Evolutionary conservation across 30 jellyfish, hydroid and myxozoan genomes (phyloP).

Genomic region (Cassiopea xamachana): DNA sequence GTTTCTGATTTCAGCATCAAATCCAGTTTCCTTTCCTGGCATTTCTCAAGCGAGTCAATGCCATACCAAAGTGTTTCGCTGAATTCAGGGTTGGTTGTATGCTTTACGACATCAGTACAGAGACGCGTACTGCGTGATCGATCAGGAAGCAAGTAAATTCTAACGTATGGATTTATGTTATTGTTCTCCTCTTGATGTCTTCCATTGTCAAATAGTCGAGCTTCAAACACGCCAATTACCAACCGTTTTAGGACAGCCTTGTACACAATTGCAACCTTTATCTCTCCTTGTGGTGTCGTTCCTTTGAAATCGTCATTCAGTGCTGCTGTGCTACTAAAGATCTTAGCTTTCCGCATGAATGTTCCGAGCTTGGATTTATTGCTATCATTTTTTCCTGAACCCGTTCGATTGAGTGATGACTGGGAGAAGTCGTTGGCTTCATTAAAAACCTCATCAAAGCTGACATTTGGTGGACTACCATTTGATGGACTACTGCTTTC

Average conservation of each 20-base stretch:
- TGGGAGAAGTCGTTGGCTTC: slow-evolving; percentile 55
- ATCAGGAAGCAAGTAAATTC: slow-evolving; percentile 79
- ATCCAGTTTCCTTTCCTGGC: slow-evolving; percentile 71
- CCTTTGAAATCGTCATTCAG: slow-evolving; percentile 57
- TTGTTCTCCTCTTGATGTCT: slow-evolving; percentile 26
- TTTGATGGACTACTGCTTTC: slow-evolving; percentile 20
- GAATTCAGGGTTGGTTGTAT: slow-evolving; percentile 69
- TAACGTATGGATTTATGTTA: slow-evolving; percentile 70
- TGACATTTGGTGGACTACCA: slow-evolving; percentile 33
- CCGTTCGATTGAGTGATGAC: slow-evolving; percentile 46
- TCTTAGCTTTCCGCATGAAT: slow-evolving; percentile 59
- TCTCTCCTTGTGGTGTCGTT: slow-evolving; percentile 72
- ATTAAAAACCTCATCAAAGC: slow-evolving; percentile 45
- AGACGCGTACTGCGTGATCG: slow-evolving; percentile 74
- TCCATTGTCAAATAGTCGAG: slow-evolving; percentile 47
- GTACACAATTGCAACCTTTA: slow-evolving; percentile 60
- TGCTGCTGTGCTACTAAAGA: slow-evolving; percentile 46
- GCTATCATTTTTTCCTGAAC: slow-evolving; percentile 45
- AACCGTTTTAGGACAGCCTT: slow-evolving; percentile 44
- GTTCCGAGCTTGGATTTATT: slow-evolving; percentile 50
- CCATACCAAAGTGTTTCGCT: slow-evolving; percentile 75
- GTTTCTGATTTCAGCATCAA: slow-evolving; percentile 74
- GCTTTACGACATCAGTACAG: slow-evolving; percentile 67
- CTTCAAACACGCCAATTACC: slow-evolving; percentile 64
- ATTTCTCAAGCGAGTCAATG: slow-evolving; percentile 53